Base-by-base conservation (phyloP, 1,140 invertebrate genomes). In the Linepithema humile region DNA sequence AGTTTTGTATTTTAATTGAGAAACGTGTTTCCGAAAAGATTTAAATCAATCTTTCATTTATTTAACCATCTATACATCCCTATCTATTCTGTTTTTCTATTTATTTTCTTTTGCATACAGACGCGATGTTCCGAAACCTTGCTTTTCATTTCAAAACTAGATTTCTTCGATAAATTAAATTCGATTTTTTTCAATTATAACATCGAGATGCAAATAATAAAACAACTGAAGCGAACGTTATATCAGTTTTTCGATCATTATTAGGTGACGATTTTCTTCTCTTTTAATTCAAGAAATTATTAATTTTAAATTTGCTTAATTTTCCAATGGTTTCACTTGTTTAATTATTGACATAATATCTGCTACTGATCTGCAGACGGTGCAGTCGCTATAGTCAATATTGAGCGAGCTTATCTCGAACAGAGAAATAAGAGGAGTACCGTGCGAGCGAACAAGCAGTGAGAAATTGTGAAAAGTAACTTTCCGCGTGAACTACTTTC, bases 1-100 rank as follows among this genome's bases (percentile, higher is more conserved):
- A 3, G 9, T 65, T 29, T 78, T n/a, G 62, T 23, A 69, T 40
- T 57, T 80, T 32, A 70, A 80, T 78, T 55, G 62, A 29, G n/a
- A 17, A 10, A 10, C 9, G 12, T 45, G n/a, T 55, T 29, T 69
- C 48, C 35, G 20, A 70, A 40, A 40, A 6, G 4, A 2, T 1
- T 55, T 9, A 17, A 29, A 23, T 55, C 26, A 10, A 17, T 7
- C 6, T 35, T 38, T 32, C 3, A 26, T 67, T 53, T 29, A 50
- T 67, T 20, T 65, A n/a, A 10, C 53, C 1, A 3, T 69, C 12
- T 38, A 26, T 29, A n/a, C n/a, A n/a, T n/a, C n/a, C n/a, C n/a
- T n/a, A n/a, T n/a, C n/a, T n/a, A n/a, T n/a, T n/a, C n/a, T n/a
- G n/a, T n/a, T n/a, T n/a, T n/a, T n/a, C 29, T 48, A 10, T 29